phyloP scores from a whole-genome alignment of 2,797 vertebrate genomes.

The Sardinella longiceps region DNA sequence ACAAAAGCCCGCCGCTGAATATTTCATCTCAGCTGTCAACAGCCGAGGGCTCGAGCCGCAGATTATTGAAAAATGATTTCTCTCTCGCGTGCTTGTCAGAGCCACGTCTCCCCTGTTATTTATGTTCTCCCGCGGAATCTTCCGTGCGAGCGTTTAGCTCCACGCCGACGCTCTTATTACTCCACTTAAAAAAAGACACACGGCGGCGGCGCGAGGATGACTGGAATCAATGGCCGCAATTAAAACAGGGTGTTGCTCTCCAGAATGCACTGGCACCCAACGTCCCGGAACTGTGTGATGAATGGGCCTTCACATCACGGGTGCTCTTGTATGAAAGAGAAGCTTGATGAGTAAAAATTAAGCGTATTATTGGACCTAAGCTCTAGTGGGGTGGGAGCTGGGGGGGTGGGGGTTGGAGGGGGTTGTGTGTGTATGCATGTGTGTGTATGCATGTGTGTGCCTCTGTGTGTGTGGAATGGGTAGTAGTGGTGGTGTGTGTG shows the following conservation, averaged over 20 bases:
- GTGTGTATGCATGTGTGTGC: too few species aligned
- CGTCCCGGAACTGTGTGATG: constrained; percentile 15
- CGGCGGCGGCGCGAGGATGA: constrained; percentile 49
- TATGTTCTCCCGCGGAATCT: constrained; percentile 72
- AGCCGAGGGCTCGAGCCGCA: constrained; percentile 63
- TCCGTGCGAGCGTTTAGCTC: constrained; percentile 76
- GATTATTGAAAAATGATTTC: constrained; percentile 78
- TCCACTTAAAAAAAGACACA: constrained; percentile 73
- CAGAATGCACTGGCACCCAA: neutral
- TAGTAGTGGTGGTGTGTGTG: too few species aligned
- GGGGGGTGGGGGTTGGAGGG: too few species aligned
- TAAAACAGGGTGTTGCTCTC: constrained; percentile 50
- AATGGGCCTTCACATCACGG: neutral
- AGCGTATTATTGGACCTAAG: constrained; percentile 64
- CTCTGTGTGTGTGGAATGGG: too few species aligned
- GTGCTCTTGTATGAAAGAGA: constrained; percentile 19
- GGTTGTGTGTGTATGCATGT: too few species aligned
- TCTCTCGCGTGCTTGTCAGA: constrained; percentile 69
- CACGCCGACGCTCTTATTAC: constrained; percentile 74
- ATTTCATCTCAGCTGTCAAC: constrained; percentile 73
- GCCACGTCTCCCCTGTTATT: constrained; percentile 71
- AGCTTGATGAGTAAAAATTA: constrained; percentile 13
- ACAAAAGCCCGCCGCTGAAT: constrained; percentile 72
- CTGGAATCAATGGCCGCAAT: constrained; percentile 8
- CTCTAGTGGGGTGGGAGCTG: constrained; percentile 49